Evolutionary conservation across 2,113 vertebrate genomes (phyloP), one percentile per base, ranked within the genome.

Genomic region (Drymodes brunneopygia): DNA sequence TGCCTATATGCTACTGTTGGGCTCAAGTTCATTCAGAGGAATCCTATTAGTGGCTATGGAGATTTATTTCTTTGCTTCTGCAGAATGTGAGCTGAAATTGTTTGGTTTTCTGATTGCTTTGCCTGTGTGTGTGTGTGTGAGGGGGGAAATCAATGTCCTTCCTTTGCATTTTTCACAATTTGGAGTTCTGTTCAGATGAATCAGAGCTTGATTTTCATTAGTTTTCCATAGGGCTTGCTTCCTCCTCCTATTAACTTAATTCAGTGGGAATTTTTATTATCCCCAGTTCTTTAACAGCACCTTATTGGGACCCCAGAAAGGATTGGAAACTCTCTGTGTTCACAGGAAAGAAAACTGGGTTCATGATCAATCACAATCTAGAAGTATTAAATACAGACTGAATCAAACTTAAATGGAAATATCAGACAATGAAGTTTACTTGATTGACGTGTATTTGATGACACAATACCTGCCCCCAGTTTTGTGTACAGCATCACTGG

Each of bases 1-100:
- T 94, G 92, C 74, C 80, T 97, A 38, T 93, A 80, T 53, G 96
- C 97, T 97, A 97, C 96, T 97, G 97, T 96, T 94, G 94, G 94
- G 88, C 90, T 97, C 74, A 36, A 53, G 78, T 96, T 96, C 95
- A 93, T 94, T 92, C 91, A 60, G 48, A 92, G 67, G 77, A 96
- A 95, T 93, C 67, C 31, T 42, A 81, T 93, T 87, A 94, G 86
- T 3, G 66, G 86, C 67, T 82, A 51, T 86, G 89, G 48, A 92
- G 82, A 93, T 95, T 93, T 95, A 90, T 92, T 86, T 92, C 88
- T 83, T 75, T 89, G 21, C 69, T 89, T 70, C 92, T 95, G 54
- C 50, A 79, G 60, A 80, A 90, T 53, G 40, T 74, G 73, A 94
- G 77, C 54, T 82, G 73, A 36, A 92, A 91, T 69, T 24, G 33